A percentile compares a stretch with the other conserved stretches of the same genome.
Conservation (phyloP, 2,113 vertebrate species). For the Paralichthys olivaceus region DNA sequence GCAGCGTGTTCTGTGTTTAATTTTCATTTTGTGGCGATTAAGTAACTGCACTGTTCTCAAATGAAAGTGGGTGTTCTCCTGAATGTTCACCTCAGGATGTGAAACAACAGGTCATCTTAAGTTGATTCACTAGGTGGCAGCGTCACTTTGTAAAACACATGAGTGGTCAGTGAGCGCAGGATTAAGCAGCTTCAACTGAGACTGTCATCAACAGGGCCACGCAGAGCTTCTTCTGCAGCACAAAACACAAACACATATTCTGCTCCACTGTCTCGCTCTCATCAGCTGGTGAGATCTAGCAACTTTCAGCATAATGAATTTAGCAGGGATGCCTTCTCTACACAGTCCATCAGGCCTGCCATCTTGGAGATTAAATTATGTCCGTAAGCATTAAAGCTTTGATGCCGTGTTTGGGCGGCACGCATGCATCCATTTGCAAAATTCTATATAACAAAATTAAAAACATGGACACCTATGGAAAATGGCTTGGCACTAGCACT, state of each 20-base stretch:
- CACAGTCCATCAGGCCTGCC: slow-evolving; percentile 79
- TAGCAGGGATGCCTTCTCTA: slow-evolving; percentile 74
- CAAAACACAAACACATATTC: slow-evolving; percentile 42
- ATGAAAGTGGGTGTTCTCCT: not conserved
- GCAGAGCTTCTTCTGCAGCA: slow-evolving; percentile 12
- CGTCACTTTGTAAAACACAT: slow-evolving; percentile 54
- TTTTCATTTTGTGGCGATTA: slow-evolving; percentile 29
- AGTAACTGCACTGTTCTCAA: not conserved
- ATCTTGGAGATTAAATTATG: slow-evolving; percentile 82
- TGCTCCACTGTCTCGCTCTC: slow-evolving; percentile 57
- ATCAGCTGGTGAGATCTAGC: slow-evolving; percentile 74
- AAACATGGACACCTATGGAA: slow-evolving; percentile 82
- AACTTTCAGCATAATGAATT: slow-evolving; percentile 83
- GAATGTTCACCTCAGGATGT: slow-evolving; percentile 2
- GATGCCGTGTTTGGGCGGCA: slow-evolving; percentile 79
- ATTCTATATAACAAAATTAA: slow-evolving; percentile 84
- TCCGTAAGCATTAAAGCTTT: slow-evolving; percentile 80
- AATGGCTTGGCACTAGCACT: slow-evolving; percentile 78
- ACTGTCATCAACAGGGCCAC: not conserved
- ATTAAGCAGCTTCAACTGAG: too few species aligned
- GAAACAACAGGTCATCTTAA: slow-evolving; percentile 9
- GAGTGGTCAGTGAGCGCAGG: not conserved
- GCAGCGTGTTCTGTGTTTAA: slow-evolving; percentile 17
- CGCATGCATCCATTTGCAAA: slow-evolving; percentile 81
- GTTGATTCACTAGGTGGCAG: slow-evolving; percentile 65